These are phyloP conservation scores for Melipona quadrifasciata DNA, from an alignment of 1,140 invertebrate species.

Conservation along the genomic window DNA sequence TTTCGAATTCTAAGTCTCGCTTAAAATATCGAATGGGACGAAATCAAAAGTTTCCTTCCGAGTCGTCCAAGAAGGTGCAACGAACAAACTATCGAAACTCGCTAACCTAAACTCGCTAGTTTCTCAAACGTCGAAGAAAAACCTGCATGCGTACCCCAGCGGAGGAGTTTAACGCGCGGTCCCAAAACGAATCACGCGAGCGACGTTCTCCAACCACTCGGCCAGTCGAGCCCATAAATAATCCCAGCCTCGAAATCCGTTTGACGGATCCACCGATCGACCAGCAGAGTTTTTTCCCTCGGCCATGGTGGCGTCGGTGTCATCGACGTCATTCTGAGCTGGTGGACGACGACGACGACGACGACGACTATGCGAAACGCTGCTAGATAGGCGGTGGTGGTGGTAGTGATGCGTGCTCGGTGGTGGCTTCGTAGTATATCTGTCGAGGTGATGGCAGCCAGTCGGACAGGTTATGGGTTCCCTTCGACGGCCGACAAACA, in stretches of 20 bases:
- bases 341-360: neutral
- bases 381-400: neutral
- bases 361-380: neutral
- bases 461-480: slow-evolving; percentile 55
- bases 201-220: no score
- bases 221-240: slow-evolving; percentile 57
- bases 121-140: neutral
- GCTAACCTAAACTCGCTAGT: neutral
- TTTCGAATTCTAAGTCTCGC: no score
- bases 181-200: neutral
- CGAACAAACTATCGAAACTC: no score
- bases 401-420: slow-evolving; percentile 23
- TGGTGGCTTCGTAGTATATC: slow-evolving; percentile 42
- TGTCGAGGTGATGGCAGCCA: slow-evolving; percentile 42
- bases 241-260: slow-evolving; percentile 61
- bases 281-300: slow-evolving; percentile 42
- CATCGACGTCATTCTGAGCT: slow-evolving; percentile 12
- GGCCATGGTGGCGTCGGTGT: slow-evolving; percentile 31
- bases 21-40: no score
- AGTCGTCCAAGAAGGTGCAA: no score
- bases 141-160: neutral
- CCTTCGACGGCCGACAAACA: slow-evolving; percentile 62
- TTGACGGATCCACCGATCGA: slow-evolving; percentile 64
- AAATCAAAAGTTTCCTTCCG: no score
- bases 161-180: neutral